Conservation (phyloP, 2,888 invertebrate genomes). For the Osmoderma eremita region DNA sequence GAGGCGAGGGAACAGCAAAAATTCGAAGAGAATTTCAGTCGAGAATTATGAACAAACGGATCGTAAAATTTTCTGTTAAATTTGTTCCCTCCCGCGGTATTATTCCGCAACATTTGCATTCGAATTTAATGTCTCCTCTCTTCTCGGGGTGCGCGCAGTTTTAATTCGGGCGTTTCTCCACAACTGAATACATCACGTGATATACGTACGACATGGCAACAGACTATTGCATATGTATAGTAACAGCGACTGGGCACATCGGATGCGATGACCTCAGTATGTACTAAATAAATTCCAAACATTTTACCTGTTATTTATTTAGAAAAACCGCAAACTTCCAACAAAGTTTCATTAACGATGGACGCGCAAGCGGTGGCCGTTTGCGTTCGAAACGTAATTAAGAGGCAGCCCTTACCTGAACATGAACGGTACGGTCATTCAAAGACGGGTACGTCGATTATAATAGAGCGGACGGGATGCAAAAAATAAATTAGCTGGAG, state of each 20-base stretch:
- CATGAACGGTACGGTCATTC: conserved; percentile 49
- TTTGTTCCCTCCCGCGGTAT: conserved; percentile 52
- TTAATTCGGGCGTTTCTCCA: conserved; percentile 28
- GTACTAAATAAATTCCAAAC: conserved; percentile 9
- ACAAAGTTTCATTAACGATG: conserved; percentile 41
- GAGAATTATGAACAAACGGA: conserved; percentile 39
- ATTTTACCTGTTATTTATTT: conserved; percentile 32
- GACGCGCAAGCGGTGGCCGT: conserved; percentile 43
- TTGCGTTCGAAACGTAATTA: conserved; percentile 51
- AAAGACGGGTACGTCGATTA: conserved; percentile 47
- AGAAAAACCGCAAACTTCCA: conserved; percentile 30
- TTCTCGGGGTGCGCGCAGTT: conserved; percentile 21
- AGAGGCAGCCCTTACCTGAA: conserved; percentile 50
- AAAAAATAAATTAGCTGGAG: conserved; percentile 56
- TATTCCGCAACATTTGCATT: conserved; percentile 59
- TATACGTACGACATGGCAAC: too few species aligned
- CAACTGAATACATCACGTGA: neutral
- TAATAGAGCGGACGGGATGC: conserved; percentile 46
- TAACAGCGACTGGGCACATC: neutral
- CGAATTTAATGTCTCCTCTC: conserved; percentile 40
- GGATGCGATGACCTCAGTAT: conserved; percentile 8
- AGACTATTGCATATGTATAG: neutral
- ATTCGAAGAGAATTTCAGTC: conserved; percentile 39
- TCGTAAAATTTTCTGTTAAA: conserved; percentile 50
- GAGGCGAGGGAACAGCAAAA: conserved; percentile 22